Base-by-base conservation (phyloP, 2,888 invertebrate genomes). In the Myopa testacea region DNA sequence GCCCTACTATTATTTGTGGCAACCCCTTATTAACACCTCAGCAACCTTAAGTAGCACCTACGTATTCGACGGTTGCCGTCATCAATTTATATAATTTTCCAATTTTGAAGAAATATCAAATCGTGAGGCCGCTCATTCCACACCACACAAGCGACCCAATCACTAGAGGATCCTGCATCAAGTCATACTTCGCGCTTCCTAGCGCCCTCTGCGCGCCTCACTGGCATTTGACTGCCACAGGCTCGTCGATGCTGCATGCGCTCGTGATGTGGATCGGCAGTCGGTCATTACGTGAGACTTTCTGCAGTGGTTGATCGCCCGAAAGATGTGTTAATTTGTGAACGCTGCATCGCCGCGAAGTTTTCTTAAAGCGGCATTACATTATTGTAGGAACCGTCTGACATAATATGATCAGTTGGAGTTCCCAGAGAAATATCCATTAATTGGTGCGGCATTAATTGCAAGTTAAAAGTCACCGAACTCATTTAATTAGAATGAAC, bases 101-200 rank as follows among this genome's bases (percentile, higher is more conserved):
- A 79, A 79, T 79, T 79, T 79, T 77, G 58, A 60, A 77, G 62
- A 77, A 77, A 77, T 75, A 79, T 79, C 70, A 79, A 79, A 75
- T 77, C 79, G 79, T 79, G 79, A 71, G 34, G 5, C 63, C 63
- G 26, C 34, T 19, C 34, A 26, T 19, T 34, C 60, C 34, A 63
- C 26, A 63, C 12, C 3, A 63, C 26, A 63, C 63, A 19, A 37
- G 63, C 19, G 63, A 26, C 26, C 5, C 14, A 19, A 4, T 63
- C 63, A 26, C 8, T 26, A 34, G 63, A 34, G 37, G 14, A 63
- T 26, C 26, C 26, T 12, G 26, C 37, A 34, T 34, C 12, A 8
- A 63, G 4, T 34, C 8, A 12, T 6, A 34, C 12, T 34, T 63
- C 37, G 7, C 34, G 63, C 63, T 63, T 26, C 37, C 7, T 1